Base-by-base conservation (phyloP, 2,797 vertebrate species). In the Periparus ater region DNA sequence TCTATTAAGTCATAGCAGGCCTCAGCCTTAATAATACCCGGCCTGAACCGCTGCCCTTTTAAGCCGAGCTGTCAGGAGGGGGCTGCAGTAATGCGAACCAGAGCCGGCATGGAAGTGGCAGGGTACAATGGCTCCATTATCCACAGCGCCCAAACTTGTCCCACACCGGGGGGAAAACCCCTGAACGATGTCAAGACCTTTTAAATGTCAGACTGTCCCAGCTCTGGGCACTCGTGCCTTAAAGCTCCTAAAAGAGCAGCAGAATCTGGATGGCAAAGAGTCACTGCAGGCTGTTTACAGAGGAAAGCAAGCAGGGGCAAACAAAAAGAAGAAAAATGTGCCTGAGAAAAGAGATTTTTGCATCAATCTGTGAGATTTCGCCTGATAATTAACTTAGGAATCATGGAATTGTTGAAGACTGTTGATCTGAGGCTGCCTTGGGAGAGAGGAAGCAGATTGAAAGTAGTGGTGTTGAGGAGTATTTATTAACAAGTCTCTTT, bases 121-220 rank as follows among this genome's bases (percentile, higher is more conserved):
- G 89, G 51, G 54, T 26, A 98, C 94, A 97, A 96, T 90, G 83
- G 84, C 47, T 53, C 78, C 91, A 47, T 96, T 98, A 95, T 97
- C 29, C 79, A 45, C 36, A 30, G 58, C 7, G 8, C 92, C 71
- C 87, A 53, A 90, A 68, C 72, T 90, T 67, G 77, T 88, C 87
- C 22, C 1, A 30, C 92, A 93, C 88, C 30, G 38, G 62, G 63
- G 85, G 71, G 48, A 73, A 58, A 93, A 62, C 53, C 38, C 63
- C 77, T 86, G 88, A 94, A 92, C 2, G 3, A 88, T 96, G 95
- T 95, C 97, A 96, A 79, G 96, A 95, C 95, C 95, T 97, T 95
- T 91, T 77, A 97, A 98, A 98, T 97, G 95, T 97, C 97, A 97
- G 66, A 58, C 90, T 91, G 80, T 90, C 84, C 81, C 81, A 54